Conservation (phyloP, 2,888 invertebrate genomes). For the Aethes cnicana region DNA sequence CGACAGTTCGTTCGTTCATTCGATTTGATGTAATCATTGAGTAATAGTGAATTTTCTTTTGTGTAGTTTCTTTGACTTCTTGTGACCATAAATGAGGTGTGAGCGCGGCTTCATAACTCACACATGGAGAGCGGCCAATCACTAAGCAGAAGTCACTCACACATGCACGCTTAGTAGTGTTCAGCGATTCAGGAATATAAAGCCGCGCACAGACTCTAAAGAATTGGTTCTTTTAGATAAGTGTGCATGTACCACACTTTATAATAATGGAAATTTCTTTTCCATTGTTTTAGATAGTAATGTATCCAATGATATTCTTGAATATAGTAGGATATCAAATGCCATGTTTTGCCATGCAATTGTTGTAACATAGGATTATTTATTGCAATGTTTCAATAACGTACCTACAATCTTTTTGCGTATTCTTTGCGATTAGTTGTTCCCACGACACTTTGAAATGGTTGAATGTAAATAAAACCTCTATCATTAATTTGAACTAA, state of each 20-base stretch:
- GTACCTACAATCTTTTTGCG: background rate
- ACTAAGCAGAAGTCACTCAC: background rate
- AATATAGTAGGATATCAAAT: constrained; percentile 17
- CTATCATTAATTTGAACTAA: background rate
- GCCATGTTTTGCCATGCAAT: constrained; percentile 28
- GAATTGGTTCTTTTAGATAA: constrained; percentile 19
- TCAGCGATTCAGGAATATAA: background rate
- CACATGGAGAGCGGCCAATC: constrained; percentile 1
- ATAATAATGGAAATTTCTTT: constrained; percentile 25
- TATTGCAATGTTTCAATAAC: constrained; percentile 10
- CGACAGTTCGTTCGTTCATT: constrained; percentile 54
- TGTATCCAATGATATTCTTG: constrained; percentile 21
- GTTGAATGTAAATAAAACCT: constrained; percentile 10
- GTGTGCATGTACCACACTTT: constrained; percentile 14
- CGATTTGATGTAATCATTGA: constrained; percentile 71
- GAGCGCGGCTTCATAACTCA: constrained; percentile 36
- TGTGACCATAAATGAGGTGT: constrained; percentile 53
- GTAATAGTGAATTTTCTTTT: constrained; percentile 60
- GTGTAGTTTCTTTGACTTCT: constrained; percentile 72
- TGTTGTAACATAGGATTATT: constrained; percentile 18
- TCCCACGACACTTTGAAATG: background rate
- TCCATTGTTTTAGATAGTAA: constrained; percentile 23
- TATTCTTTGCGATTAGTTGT: background rate
- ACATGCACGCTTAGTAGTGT: background rate
- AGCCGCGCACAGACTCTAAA: constrained; percentile 9